Evolutionary conservation across 2,113 vertebrate species (phyloP), one percentile per base, ranked within the genome.

Genomic region (Solea solea): DNA sequence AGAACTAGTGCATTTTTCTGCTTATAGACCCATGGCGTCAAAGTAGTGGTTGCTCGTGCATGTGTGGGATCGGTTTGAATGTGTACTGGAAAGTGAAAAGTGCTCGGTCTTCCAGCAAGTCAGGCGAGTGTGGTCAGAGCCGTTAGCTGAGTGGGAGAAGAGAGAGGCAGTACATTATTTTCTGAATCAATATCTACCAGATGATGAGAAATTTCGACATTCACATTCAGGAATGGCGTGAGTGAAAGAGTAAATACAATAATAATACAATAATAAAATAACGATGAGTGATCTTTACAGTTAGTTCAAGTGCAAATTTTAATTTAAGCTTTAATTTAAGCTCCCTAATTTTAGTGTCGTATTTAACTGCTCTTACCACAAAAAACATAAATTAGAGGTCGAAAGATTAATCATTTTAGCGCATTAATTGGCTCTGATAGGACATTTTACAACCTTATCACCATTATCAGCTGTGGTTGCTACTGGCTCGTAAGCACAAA

Each of bases 171-270:
- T 55, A 51, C 65, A 72, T 74, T 82, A 82, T 84, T 80, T 82
- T 48, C 72, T 64, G 78, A 74, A 89, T 89, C 85, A 81, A 89
- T 89, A 77, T 8, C 53, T 78, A 84, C 56, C 9, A 65, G 74
- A 82, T 89, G 86, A 87, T 64, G 66, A 68, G 78, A 84, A 79
- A 87, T 77, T 82, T 79, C 75, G 77, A 69, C 64, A 71, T 7
- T 15, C 58, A 58, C 60, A 70, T 68, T 46, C 6, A 70, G 61
- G 41, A 44, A 40, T 27, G 4, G 46, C 61, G 55, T 34, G 64
- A 65, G 60, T 67, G 66, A 69, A 73, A 84, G 73, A 39, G 60
- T 57, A 49, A 57, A 74, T 21, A 21, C 21, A 21, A 21, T 21
- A 21, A 21, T 21, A 21, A 21, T 21, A 21, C 21, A 21, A 21